Evolutionary conservation across 1,140 invertebrate species (phyloP), one percentile per base, ranked within the genome.

Genomic region (Drosophila mayri): DNA sequence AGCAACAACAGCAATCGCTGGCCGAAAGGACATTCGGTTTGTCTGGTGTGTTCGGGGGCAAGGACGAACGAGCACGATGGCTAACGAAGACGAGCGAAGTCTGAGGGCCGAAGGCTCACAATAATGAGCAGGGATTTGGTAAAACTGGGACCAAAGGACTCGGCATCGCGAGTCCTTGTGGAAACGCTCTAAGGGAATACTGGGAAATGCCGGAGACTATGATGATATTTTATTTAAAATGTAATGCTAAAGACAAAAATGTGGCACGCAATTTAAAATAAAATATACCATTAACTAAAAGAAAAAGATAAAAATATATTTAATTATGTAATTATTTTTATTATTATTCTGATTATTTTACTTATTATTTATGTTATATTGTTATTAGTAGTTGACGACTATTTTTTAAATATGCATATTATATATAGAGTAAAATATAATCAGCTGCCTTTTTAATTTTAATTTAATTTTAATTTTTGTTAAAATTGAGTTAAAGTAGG

Each of bases 1-100:
- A 60, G 20, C 41, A 74, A 41, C 60, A 50, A 54, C 59, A 28
- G n/a, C 40, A 16, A 25, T 18, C 32, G 35, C 35, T 55, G 35
- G 52, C 35, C 70, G 70, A 44, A 38, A 20, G 72, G 38, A 75
- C 30, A 16, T 16, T 68, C 63, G 66, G 22, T 12, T 58, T 18
- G 9, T 8, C 49, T 30, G 65, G 8, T 12, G 12, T 38, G 35
- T n/a, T 55, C 35, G 52, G 52, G 18, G 20, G 16, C 62, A 9
- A 68, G 41, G 65, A 50, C 43, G 62, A 66, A 12, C 14, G 1
- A 0, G 2, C 5, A 38, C 65, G 65, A 68, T 8, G 25, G 16
- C 4, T 11, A 3, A 5, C 65, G 65, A 66, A 10, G 18, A 32
- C 9, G 7, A 4, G 32, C 64, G 64, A 65, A 12, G 25, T 3